Conservation (phyloP, 2,888 invertebrate genomes). For the Leptinotarsa peninsularis region DNA sequence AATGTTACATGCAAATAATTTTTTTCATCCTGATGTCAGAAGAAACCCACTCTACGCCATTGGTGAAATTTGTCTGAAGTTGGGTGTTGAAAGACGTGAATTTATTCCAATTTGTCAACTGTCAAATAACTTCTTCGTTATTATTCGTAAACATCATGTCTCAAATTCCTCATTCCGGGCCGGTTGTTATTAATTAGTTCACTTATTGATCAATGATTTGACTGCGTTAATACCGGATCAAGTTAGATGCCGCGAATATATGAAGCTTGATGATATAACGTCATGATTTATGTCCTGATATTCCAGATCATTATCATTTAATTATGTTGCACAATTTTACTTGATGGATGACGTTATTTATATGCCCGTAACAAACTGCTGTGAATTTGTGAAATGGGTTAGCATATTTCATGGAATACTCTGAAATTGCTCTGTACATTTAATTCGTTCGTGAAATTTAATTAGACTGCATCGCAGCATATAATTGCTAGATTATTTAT, state of each 20-base stretch:
- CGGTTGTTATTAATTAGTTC: background rate
- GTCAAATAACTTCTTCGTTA: background rate
- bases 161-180: background rate
- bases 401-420: background rate
- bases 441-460: conserved; percentile 12
- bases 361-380: conserved; percentile 18
- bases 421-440: conserved; percentile 16
- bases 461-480: conserved; percentile 15
- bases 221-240: conserved; percentile 14
- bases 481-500: conserved; percentile 11
- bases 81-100: too few relatives aligned
- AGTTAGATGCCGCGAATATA: conserved; percentile 20
- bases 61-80: too few relatives aligned
- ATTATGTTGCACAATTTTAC: conserved; percentile 26
- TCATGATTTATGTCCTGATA: conserved; percentile 24
- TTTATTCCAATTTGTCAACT: background rate
- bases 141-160: background rate
- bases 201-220: conserved; percentile 3
- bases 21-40: too few relatives aligned
- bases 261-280: conserved; percentile 27
- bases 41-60: too few relatives aligned
- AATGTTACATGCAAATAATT: too few relatives aligned
- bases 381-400: conserved; percentile 20
- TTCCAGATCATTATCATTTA: conserved; percentile 29
- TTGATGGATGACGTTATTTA: conserved; percentile 27